phyloP scores from a whole-genome alignment of 2,113 vertebrate species.

The Choloepus hoffmanni region DNA sequence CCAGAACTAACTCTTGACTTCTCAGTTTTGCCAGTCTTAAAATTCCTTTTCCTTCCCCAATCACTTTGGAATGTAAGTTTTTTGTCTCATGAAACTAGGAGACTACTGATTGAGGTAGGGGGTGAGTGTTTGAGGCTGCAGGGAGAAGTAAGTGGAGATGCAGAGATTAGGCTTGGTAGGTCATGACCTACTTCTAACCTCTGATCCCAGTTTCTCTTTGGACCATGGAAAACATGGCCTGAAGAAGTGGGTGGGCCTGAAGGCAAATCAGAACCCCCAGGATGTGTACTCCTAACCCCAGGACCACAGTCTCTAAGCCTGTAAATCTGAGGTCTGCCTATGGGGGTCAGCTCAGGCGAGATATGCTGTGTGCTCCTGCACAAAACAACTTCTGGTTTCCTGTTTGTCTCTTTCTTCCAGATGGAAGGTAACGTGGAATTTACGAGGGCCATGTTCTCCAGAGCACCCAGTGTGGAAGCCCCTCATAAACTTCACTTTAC shows the following conservation, averaged over 20 bases:
- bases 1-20: background rate
- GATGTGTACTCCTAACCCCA: background rate
- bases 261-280: background rate
- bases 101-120: rapidly evolving
- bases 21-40: background rate
- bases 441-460: background rate
- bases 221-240: background rate
- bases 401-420: background rate
- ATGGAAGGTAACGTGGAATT: background rate
- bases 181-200: background rate
- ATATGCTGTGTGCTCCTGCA: no score
- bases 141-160: rapidly evolving
- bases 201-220: background rate
- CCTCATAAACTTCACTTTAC: conserved; percentile 8
- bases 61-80: background rate
- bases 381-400: background rate
- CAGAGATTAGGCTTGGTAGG: background rate
- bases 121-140: background rate
- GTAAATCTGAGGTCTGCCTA: background rate
- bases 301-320: no score
- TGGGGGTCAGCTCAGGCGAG: no score
- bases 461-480: background rate
- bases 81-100: background rate
- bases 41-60: background rate
- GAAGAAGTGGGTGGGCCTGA: background rate